These are phyloP conservation scores for Bos javanicus DNA, from an alignment of 2,113 vertebrate species.

Conservation along the genomic window DNA sequence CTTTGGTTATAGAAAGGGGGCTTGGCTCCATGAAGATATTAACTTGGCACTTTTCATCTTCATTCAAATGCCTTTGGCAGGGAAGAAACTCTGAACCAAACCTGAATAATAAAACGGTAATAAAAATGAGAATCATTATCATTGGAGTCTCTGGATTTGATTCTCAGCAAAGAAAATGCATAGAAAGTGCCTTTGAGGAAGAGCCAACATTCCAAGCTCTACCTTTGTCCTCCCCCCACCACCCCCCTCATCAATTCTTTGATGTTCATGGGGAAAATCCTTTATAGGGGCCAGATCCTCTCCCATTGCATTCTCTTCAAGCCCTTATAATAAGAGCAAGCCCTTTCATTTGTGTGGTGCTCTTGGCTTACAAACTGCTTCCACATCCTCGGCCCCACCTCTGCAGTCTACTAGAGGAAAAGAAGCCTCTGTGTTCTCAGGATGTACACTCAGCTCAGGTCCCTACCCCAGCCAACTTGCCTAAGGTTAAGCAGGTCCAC, in stretches of 20 bases:
- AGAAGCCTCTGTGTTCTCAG: neutral
- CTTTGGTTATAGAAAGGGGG: neutral
- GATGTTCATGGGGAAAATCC: conserved; percentile 56
- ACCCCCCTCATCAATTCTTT: conserved; percentile 31
- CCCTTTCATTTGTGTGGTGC: neutral
- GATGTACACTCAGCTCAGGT: neutral
- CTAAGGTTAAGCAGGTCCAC: neutral
- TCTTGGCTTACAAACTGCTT: conserved; percentile 8
- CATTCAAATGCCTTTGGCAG: conserved; percentile 20
- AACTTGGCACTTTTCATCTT: conserved; percentile 59
- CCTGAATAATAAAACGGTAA: conserved; percentile 51
- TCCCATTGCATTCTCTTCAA: neutral
- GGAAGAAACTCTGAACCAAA: conserved; percentile 23
- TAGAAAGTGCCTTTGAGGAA: conserved; percentile 70
- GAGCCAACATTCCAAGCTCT: conserved; percentile 66
- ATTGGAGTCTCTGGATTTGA: conserved; percentile 65
- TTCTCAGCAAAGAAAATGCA: conserved; percentile 57
- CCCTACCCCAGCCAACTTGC: neutral
- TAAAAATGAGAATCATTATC: conserved; percentile 70
- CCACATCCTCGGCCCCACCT: neutral
- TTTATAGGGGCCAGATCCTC: conserved; percentile 16
- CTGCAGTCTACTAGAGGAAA: neutral
- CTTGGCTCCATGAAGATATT: conserved; percentile 13
- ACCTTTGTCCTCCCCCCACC: conserved; percentile 40
- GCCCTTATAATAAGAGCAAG: conserved; percentile 23